Evolutionary conservation across 2,888 invertebrate species (phyloP), one percentile per base, ranked within the genome.

Genomic region (Phengaris arion): DNA sequence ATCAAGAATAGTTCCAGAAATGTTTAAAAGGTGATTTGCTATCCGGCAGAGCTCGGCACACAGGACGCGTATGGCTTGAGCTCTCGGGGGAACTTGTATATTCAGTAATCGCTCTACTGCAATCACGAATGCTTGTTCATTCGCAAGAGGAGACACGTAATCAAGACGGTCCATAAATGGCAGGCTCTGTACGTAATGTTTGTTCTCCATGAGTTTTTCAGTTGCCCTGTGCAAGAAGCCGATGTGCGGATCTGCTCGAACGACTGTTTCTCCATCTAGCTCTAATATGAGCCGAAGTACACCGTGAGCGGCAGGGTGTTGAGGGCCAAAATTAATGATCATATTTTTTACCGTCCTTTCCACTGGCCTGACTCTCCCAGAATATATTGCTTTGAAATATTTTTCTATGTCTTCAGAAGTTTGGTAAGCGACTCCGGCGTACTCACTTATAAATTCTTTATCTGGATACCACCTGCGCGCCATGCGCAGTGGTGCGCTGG

Each of bases 221-320:
- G 98, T 98, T 55, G 96, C 98, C 80, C 98, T 94, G 87, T 98
- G 98, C 69, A 98, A 90, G 46, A 98, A 95, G 0, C 98, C 98
- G 80, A 98, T 96, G 83, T 98, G 98, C 2, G 98, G 97, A 88
- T 97, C 97, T 5, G 97, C 95, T 79, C 96, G 90, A 46, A 96
- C 88, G 0, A 98, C 96, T 7, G 95, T 95, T 95, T 98, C 98
- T 68, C 97, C 98, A 79, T 98, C 97, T 73, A 98, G 86, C 82
- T 97, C 96, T 45, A 97, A 87, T 9, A 98, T 95, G 74, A 98
- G 90, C 74, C 98, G 94, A 46, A 98, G 90, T 57, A 98, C 98
- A 8, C 98, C 98, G 85, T 98, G 98, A 64, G 98, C 98, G 4
- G 98, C 97, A 2, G 98, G 98, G 92, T 98, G 98, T 80, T 96